A percentile compares a stretch with the other conserved stretches of the same genome.
phyloP scores from a whole-genome alignment of 2,113 vertebrate genomes.

The Sakesphorus luctuosus region DNA sequence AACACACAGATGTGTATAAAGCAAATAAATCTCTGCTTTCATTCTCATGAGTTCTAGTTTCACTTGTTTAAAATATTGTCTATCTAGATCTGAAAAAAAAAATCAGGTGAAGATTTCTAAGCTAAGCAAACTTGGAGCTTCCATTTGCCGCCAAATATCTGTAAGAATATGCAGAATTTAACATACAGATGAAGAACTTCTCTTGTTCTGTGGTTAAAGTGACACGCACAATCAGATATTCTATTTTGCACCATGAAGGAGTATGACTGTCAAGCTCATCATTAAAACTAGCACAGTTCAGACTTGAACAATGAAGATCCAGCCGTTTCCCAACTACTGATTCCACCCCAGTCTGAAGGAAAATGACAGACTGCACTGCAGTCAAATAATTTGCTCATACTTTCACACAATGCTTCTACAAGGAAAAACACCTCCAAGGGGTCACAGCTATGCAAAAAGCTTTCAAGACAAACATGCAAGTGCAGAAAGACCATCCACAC shows the following conservation, averaged over 20 bases:
- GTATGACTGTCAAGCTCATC: fast-evolving
- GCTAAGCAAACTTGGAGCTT: background rate
- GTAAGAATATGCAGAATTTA: background rate
- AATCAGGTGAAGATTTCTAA: background rate
- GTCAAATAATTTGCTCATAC: background rate
- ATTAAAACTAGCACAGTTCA: background rate
- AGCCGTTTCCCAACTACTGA: background rate
- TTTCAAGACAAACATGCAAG: background rate
- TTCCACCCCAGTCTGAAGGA: background rate
- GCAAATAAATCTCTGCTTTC: background rate
- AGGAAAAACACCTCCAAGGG: background rate
- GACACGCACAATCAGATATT: background rate
- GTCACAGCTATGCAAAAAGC: background rate
- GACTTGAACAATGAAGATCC: background rate
- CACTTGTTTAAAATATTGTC: background rate
- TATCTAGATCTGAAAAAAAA: background rate
- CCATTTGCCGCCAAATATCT: background rate
- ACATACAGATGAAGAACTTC: background rate
- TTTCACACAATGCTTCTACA: background rate
- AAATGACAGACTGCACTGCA: background rate
- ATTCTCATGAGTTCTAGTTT: background rate
- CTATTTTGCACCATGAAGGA: background rate
- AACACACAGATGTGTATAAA: background rate
- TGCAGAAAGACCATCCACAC: background rate
- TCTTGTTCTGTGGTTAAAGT: background rate